These are phyloP conservation scores for Andrena bicolor DNA, from an alignment of 2,888 invertebrate genomes.

Conservation along the genomic window DNA sequence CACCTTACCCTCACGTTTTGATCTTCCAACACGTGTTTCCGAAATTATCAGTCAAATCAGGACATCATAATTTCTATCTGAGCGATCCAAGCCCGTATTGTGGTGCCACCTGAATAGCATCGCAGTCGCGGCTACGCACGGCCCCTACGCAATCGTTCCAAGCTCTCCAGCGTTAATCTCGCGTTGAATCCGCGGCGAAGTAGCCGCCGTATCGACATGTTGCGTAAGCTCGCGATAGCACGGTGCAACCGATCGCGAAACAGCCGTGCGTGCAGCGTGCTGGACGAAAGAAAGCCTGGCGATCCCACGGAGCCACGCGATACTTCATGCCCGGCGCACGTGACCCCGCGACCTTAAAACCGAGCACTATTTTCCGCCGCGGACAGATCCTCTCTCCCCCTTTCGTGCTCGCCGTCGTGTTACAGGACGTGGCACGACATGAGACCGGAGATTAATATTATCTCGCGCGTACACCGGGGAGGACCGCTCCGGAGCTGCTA, in stretches of 20 bases:
- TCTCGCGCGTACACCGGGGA: constrained; percentile 58
- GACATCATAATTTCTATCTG: neutral
- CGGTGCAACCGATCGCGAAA: constrained; percentile 56
- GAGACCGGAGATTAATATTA: constrained; percentile 77
- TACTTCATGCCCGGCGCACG: constrained; percentile 76
- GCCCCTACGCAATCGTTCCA: neutral
- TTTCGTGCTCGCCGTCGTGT: constrained; percentile 57
- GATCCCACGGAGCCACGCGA: constrained; percentile 80
- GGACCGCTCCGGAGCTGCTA: constrained; percentile 47
- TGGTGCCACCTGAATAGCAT: neutral
- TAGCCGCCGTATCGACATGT: constrained; percentile 5
- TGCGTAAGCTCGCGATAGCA: constrained; percentile 27
- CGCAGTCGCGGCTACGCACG: neutral
- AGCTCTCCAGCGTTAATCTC: constrained; percentile 2
- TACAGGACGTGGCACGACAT: constrained; percentile 70
- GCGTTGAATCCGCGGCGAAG: neutral
- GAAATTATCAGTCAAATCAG: neutral
- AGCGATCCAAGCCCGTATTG: neutral
- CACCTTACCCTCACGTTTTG: too few relatives aligned
- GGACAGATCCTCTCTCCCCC: constrained; percentile 55
- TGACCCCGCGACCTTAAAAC: constrained; percentile 75
- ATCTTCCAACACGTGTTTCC: neutral
- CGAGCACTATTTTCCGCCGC: constrained; percentile 69
- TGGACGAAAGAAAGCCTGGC: constrained; percentile 52
- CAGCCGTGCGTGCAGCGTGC: constrained; percentile 42